Percentiles rank a stretch among this genome's conserved stretches.
Conservation (phyloP, 53 echinoderm and acorn worm genomes). For the Astropecten irregularis region DNA sequence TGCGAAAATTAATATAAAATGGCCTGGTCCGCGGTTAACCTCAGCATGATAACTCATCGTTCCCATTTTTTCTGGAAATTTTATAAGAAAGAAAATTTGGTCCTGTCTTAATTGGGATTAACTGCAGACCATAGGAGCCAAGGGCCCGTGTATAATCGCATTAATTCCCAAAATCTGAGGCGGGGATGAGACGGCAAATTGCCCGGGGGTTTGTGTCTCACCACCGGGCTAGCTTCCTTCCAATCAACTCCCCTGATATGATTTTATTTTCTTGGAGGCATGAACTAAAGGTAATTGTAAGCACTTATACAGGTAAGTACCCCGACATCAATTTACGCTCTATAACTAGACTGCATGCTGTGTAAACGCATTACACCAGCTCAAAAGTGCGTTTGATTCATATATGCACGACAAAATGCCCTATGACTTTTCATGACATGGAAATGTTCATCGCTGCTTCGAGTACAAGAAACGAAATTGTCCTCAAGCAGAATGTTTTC, state of each 20-base stretch:
- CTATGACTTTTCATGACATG: conserved; percentile 23
- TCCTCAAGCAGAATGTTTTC: neutral
- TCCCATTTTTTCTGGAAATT: too few species aligned
- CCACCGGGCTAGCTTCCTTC: neutral
- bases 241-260: neutral
- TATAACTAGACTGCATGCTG: too few species aligned
- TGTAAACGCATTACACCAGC: conserved; percentile 14
- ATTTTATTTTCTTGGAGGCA: neutral
- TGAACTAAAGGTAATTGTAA: conserved; percentile 22
- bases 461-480: neutral
- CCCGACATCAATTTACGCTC: conserved; percentile 25
- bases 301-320: conserved; percentile 1
- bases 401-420: neutral
- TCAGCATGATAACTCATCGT: too few species aligned
- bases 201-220: conserved; percentile 5
- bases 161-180: conserved; percentile 22
- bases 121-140: neutral
- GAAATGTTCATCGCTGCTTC: neutral
- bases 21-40: too few species aligned
- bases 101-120: too few species aligned
- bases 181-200: neutral
- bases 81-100: too few species aligned
- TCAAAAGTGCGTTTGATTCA: conserved; percentile 40
- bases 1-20: too few species aligned
- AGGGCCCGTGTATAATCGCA: conserved; percentile 11